Evolutionary conservation across 2,113 vertebrate species (phyloP).

Genomic region (Sylvietta virens): DNA sequence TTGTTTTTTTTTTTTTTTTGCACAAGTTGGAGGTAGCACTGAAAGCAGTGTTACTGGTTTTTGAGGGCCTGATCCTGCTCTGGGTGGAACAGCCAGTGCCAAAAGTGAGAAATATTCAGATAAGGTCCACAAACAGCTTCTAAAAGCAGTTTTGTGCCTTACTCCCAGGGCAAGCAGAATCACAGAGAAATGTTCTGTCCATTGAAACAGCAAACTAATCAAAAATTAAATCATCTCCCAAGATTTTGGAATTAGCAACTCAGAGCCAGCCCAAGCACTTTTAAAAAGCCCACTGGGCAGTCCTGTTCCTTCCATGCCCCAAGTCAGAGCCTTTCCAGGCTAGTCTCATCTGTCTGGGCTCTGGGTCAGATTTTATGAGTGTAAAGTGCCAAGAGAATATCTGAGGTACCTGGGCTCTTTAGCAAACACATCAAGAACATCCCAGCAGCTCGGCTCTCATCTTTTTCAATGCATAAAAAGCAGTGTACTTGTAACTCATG

Average conservation of each 20-base stretch:
- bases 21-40: not conserved
- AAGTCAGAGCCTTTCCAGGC: not conserved
- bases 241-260: not conserved
- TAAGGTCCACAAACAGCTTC: not conserved
- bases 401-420: not conserved
- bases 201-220: not conserved
- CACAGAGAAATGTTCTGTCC: not conserved
- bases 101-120: not conserved
- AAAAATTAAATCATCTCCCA: not conserved
- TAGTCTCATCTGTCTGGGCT: not conserved
- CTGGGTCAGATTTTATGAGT: not conserved
- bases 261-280: not conserved
- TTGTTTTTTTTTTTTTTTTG: no score
- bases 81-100: accelerated
- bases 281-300: not conserved
- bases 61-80: not conserved
- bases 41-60: not conserved
- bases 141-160: not conserved
- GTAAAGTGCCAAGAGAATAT: not conserved
- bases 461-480: not conserved
- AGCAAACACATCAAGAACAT: not conserved
- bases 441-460: not conserved
- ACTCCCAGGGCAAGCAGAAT: not conserved
- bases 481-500: not conserved
- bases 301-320: not conserved